Evolutionary conservation across 2,797 vertebrate species (phyloP), one percentile per base, ranked within the genome.

Genomic region (Siniperca undulata): DNA sequence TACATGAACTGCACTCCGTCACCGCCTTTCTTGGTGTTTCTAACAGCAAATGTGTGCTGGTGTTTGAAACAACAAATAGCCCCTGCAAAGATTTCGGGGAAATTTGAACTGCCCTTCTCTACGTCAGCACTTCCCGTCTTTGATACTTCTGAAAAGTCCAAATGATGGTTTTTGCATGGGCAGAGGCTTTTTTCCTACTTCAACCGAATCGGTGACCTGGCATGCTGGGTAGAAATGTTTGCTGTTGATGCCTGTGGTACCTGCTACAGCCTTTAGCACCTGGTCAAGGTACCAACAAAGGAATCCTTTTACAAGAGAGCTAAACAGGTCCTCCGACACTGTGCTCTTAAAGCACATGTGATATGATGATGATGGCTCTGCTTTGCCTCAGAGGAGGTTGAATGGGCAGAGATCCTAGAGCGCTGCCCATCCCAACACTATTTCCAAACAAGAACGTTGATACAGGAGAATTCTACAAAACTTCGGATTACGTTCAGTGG

Each of bases 21-120:
- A 60, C 30, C 67, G 53, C 30, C 67, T 38, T 58, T 44, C 19
- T 53, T 30, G 40, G 7, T 56, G 55, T 67, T 71, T 70, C 55
- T 44, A 68, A 68, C 64, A 53, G n/a, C 38, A 59, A 38, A 65
- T 53, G 40, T 53, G n/a, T 40, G 19, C 40, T 38, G 44, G 10
- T n/a, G 36, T 67, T 73, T 68, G 62, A 64, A 80, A 46, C 36
- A 62, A 48, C 48, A 69, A 46, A 60, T 24, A 34, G 19, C 24
- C 19, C 7, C 42, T 62, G 58, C n/a, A 59, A 40, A 48, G 58
- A 48, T 27, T 74, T 67, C 0, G 1, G 36, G 24, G 40, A 34
- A 11, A 67, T 60, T 17, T 24, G 22, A 44, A 53, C 55, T 67
- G 30, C 48, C 22, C 40, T 55, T 11, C 19, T 8, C 17, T 10